Conservation (phyloP, 1,140 invertebrate genomes). For the Aporrectodea caliginosa region DNA sequence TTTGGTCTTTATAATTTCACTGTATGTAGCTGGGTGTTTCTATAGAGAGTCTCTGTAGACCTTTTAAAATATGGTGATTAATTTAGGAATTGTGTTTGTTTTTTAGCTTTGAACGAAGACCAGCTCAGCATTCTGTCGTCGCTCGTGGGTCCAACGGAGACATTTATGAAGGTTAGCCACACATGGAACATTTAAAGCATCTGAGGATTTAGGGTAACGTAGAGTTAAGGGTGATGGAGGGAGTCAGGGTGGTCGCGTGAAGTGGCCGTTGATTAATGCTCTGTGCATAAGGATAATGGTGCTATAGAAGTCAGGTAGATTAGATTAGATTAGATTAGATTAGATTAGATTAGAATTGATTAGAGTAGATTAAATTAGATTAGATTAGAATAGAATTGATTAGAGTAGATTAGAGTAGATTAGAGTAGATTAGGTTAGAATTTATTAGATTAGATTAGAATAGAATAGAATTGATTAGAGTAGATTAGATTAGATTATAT, state of each 20-base stretch:
- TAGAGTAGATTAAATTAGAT: background rate
- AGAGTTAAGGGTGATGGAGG: background rate
- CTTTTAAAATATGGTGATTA: background rate
- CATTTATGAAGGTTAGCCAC: background rate
- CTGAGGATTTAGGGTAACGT: background rate
- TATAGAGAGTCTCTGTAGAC: background rate
- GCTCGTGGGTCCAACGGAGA: background rate
- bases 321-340: background rate
- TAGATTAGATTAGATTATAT: too few relatives aligned
- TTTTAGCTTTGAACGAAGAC: background rate
- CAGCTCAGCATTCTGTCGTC: background rate
- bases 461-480: too few relatives aligned
- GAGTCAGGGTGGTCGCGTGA: background rate
- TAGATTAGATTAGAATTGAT: background rate
- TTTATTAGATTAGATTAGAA: too few relatives aligned
- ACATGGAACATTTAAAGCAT: background rate
- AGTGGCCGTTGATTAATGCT: background rate
- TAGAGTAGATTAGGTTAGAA: too few relatives aligned
- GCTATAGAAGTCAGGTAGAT: background rate
- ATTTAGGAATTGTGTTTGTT: background rate
- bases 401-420: too few relatives aligned
- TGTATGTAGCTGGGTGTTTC: background rate
- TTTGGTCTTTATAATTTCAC: background rate
- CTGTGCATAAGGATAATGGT: too few relatives aligned
- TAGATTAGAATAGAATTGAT: too few relatives aligned